Evolutionary conservation across 2,797 vertebrate species (phyloP).

Genomic region (Aphelocoma californica): DNA sequence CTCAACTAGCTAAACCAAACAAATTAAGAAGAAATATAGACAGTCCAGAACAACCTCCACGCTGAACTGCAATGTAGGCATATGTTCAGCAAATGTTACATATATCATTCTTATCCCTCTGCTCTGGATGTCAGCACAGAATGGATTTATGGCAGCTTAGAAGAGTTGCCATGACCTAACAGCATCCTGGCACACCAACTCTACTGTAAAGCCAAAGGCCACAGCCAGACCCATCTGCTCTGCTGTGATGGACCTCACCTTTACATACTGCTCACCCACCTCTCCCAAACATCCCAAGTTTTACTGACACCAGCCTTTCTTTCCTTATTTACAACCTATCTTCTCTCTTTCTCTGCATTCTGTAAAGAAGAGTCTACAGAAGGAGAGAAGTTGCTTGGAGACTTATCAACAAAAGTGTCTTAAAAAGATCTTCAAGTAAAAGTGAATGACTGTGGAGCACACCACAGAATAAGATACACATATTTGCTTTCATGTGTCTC

Average conservation of each 20-base stretch:
- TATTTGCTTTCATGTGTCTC: background rate
- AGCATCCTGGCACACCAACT: background rate
- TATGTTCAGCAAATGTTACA: constrained; percentile 18
- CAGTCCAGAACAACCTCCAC: background rate
- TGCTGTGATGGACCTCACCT: background rate
- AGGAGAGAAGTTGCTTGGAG: background rate
- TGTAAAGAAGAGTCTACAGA: background rate
- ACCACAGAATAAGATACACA: background rate
- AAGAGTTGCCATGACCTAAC: background rate
- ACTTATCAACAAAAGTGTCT: background rate
- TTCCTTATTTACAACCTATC: background rate
- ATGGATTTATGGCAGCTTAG: background rate
- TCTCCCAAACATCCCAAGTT: background rate
- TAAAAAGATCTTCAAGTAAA: background rate
- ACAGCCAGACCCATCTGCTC: background rate
- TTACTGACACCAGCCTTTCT: background rate
- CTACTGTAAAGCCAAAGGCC: background rate
- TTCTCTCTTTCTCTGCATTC: background rate
- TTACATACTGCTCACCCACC: background rate
- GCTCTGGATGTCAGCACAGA: background rate
- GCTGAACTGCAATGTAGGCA: background rate
- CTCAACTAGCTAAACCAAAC: constrained; percentile 58
- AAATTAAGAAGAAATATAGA: constrained; percentile 46
- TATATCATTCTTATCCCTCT: background rate
- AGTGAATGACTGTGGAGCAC: background rate